Evolutionary conservation across 2,113 vertebrate species (phyloP).

Genomic region (Paradisaea rubra): DNA sequence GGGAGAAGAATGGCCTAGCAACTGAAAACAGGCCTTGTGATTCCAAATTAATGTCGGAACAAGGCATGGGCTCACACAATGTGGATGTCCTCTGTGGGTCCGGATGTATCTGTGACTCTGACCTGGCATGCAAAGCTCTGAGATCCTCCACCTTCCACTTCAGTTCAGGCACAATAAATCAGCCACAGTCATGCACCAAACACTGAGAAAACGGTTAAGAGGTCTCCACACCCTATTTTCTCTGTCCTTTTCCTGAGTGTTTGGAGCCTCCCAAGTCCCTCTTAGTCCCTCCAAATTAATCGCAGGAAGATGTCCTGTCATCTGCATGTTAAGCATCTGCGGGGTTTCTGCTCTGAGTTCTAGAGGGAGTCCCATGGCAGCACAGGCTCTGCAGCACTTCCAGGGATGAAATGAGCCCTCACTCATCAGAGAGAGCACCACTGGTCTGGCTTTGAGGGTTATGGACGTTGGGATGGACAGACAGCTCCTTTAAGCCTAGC

Average conservation of each 20-base stretch:
- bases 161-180: neutral
- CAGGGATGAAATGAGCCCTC: neutral
- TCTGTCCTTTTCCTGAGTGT: neutral
- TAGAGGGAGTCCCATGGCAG: neutral
- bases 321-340: neutral
- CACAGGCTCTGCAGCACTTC: neutral
- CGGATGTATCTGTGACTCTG: neutral
- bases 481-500: neutral
- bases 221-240: neutral
- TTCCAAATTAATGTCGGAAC: neutral
- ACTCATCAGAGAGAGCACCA: neutral
- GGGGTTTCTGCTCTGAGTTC: neutral
- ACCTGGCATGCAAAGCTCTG: neutral
- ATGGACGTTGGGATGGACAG: neutral
- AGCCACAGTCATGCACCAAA: neutral
- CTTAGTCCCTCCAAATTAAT: neutral
- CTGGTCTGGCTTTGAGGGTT: neutral
- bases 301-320: neutral
- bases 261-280: neutral
- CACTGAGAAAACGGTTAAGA: neutral
- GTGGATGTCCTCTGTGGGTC: neutral
- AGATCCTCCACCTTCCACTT: neutral
- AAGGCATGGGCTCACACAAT: fast-evolving
- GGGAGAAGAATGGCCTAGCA: neutral
- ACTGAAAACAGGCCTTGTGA: neutral